These are phyloP conservation scores for Mamestra brassicae DNA, from an alignment of 2,888 invertebrate species.

Conservation along the genomic window DNA sequence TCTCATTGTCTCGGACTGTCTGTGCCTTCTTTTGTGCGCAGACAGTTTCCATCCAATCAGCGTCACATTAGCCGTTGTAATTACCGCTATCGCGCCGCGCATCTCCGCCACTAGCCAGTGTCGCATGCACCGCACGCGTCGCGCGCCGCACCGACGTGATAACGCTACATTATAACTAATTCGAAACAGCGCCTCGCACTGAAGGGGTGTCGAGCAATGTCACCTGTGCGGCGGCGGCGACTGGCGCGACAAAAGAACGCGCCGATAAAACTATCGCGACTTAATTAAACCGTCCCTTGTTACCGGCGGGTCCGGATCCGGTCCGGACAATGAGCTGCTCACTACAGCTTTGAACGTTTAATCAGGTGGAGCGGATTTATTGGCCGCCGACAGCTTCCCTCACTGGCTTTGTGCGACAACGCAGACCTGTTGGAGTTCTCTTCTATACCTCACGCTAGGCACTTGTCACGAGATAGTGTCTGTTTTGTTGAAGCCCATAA, in stretches of 20 bases:
- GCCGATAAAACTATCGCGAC: slow-evolving; percentile 74
- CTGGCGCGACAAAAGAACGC: slow-evolving; percentile 67
- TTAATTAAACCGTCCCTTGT: slow-evolving; percentile 78
- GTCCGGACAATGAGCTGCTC: slow-evolving; percentile 57
- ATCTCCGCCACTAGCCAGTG: slow-evolving; percentile 68
- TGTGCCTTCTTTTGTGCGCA: neutral
- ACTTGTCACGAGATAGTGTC: slow-evolving; percentile 10
- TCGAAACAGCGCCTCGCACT: slow-evolving; percentile 54
- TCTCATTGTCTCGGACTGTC: neutral
- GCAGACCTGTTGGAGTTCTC: slow-evolving; percentile 25
- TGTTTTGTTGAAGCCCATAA: neutral
- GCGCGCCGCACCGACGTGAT: slow-evolving; percentile 41
- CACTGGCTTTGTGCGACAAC: neutral
- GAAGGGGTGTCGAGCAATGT: slow-evolving; percentile 30
- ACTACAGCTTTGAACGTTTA: slow-evolving; percentile 65
- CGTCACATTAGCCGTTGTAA: slow-evolving; percentile 62
- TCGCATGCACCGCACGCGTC: slow-evolving; percentile 44
- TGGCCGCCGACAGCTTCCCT: slow-evolving; percentile 48
- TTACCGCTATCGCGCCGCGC: slow-evolving; percentile 67
- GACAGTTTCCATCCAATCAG: slow-evolving; percentile 43
- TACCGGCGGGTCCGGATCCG: slow-evolving; percentile 56
- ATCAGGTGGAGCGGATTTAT: slow-evolving; percentile 69
- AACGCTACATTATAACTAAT: slow-evolving; percentile 70
- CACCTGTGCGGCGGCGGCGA: slow-evolving; percentile 17
- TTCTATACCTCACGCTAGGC: neutral